Base-by-base conservation (phyloP, 1,140 invertebrate species). In the Zaprionus davidi region DNA sequence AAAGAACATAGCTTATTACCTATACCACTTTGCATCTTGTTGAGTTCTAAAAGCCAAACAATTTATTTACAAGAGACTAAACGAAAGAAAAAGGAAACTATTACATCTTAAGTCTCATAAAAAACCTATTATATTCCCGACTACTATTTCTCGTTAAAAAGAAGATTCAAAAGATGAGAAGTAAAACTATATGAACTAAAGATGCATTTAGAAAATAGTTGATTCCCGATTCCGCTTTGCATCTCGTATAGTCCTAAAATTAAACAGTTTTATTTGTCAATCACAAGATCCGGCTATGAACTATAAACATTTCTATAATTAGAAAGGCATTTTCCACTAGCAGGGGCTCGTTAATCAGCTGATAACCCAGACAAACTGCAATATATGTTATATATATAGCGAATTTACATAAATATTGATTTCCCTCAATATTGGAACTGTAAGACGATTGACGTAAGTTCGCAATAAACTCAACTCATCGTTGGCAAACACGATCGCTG, bases 291-390 rank as follows among this genome's bases (percentile, higher is more conserved):
- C 73, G 73, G 73, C 11, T 63, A 26, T 41, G 36, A 31, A 57
- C 65, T 65, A 59, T 59, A 64, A 59, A 65, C 26, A 71, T 26
- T 20, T 71, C 73, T 76, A 76, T 60, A 46, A 65, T 71, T 76
- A 76, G 73, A 71, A 65, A 65, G n/a, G 38, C 65, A 65, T 76
- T 76, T 76, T 76, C 60, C 60, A 71, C 36, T 71, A 24, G 41
- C 15, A 71, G 73, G 60, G 73, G 73, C 73, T 71, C 55, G 73
- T 28, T 76, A 13, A 26, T 6, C 59, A 49, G 51, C 59, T 64
- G 72, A 70, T 75, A 59, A 71, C 22, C 5, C 46, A 22, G 15
- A 20, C 6, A 59, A 56, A 41, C 49, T 51, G 58, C 13, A 17
- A 7, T 57, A 28, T 44, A 44, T 55, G 66, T 41, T 41, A 38